phyloP scores from a whole-genome alignment of 2,113 vertebrate genomes.

The Ranitomeya imitator region DNA sequence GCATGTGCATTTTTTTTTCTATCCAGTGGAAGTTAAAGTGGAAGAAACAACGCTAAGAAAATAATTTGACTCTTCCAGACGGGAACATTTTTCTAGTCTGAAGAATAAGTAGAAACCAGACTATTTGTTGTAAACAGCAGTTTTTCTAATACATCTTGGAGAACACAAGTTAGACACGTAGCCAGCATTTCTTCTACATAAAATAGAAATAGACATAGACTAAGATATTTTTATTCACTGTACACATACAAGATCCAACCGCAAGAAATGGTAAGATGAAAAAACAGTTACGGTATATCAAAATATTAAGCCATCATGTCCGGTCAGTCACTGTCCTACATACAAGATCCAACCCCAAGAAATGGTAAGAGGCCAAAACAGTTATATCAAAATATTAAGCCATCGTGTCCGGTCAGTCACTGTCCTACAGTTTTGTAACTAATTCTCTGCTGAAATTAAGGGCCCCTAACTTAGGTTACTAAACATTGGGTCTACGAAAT shows the following conservation, averaged over 20 bases:
- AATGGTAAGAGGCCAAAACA: neutral
- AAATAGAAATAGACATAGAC: neutral
- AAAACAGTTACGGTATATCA: neutral
- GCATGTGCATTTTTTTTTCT: slow-evolving; percentile 66
- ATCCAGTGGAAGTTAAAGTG: slow-evolving; percentile 74
- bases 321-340: neutral
- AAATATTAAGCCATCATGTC: neutral
- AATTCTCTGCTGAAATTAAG: neutral
- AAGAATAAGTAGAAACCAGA: slow-evolving; percentile 59
- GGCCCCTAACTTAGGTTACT: neutral
- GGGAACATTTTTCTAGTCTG: slow-evolving; percentile 62
- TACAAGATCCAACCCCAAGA: neutral
- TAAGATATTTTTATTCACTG: neutral
- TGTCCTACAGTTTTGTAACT: neutral
- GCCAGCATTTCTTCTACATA: neutral
- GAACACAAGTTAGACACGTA: neutral
- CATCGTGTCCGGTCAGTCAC: neutral
- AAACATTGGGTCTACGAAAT: neutral
- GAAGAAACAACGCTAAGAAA: slow-evolving; percentile 75
- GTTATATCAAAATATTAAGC: neutral
- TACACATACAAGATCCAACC: neutral
- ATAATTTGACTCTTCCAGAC: slow-evolving; percentile 74
- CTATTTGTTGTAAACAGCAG: slow-evolving; percentile 65
- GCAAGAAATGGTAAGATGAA: neutral
- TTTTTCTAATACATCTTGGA: slow-evolving; percentile 47